Conservation (phyloP, 2,888 invertebrate genomes). For the Callyntrura sp. region DNA sequence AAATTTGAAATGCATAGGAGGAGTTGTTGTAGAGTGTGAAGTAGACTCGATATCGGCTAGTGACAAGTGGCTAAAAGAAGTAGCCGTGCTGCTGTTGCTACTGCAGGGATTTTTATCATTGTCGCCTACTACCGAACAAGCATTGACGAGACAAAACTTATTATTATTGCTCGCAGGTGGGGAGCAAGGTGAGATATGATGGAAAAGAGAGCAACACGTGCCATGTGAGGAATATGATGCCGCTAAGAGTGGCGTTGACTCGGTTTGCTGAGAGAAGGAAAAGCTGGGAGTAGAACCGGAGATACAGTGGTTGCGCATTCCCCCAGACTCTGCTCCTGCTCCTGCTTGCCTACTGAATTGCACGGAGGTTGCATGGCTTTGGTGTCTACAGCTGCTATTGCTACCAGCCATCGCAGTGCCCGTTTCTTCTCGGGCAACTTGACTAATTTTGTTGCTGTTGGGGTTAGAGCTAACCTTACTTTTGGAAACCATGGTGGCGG, state of each 20-base stretch:
- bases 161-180: constrained; percentile 13
- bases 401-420: not conserved
- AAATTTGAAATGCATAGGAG: not conserved
- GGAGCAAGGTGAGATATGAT: constrained; percentile 32
- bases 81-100: not conserved
- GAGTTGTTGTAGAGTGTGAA: not conserved
- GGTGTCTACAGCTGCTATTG: constrained; percentile 34
- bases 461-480: not conserved
- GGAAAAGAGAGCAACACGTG: constrained; percentile 43
- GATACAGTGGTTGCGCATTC: constrained; percentile 67
- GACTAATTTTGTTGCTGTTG: constrained; percentile 26
- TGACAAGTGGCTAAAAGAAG: constrained; percentile 46
- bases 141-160: not conserved
- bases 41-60: constrained; percentile 19
- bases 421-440: not conserved
- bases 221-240: constrained; percentile 9
- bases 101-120: not conserved
- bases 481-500: constrained; percentile 14
- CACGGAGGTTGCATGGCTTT: constrained; percentile 1
- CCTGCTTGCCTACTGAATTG: constrained; percentile 20
- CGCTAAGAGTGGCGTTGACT: constrained; percentile 12
- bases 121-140: not conserved
- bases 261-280: constrained; percentile 1
- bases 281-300: constrained; percentile 27
- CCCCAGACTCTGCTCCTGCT: constrained; percentile 67